These are phyloP conservation scores for Rhinophrynus dorsalis DNA, from an alignment of 2,797 vertebrate genomes.

Conservation along the genomic window DNA sequence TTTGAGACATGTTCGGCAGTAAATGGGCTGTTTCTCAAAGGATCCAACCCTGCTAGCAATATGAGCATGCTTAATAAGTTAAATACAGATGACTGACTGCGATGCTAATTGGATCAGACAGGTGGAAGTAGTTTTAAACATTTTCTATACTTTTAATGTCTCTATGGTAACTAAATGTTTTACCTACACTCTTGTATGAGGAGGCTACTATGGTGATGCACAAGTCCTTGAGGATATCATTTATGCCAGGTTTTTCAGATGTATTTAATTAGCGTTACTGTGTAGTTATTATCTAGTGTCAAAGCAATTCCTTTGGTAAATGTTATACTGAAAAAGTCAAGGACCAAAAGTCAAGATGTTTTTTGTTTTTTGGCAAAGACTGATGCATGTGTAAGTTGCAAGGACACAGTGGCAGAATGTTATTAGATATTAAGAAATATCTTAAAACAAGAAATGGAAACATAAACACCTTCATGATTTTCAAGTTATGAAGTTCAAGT, in stretches of 20 bases:
- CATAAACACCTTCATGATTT: no score
- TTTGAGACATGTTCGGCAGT: slow-evolving; percentile 10
- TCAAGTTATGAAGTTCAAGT: no score
- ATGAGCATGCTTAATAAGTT: slow-evolving; percentile 33
- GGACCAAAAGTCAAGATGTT: not conserved
- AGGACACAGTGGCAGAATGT: not conserved
- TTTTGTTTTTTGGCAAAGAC: not conserved
- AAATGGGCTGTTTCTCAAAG: slow-evolving; percentile 24
- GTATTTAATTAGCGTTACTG: not conserved
- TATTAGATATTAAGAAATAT: no score
- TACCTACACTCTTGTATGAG: not conserved
- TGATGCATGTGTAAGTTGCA: not conserved
- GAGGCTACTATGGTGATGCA: not conserved
- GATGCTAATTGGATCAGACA: slow-evolving; percentile 38
- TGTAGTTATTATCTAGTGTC: not conserved
- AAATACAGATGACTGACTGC: slow-evolving; percentile 37
- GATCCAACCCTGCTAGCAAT: slow-evolving; percentile 22
- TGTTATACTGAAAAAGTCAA: not conserved
- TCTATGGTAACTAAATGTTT: slow-evolving; percentile 16
- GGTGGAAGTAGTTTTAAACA: slow-evolving; percentile 19
- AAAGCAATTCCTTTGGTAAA: not conserved
- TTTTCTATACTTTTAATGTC: slow-evolving; percentile 22
- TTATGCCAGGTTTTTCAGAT: not conserved
- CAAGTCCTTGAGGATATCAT: slow-evolving; percentile 3
- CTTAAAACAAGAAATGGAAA: no score